These are phyloP conservation scores for Microchirus variegatus DNA, from an alignment of 2,797 vertebrate species.

Conservation along the genomic window DNA sequence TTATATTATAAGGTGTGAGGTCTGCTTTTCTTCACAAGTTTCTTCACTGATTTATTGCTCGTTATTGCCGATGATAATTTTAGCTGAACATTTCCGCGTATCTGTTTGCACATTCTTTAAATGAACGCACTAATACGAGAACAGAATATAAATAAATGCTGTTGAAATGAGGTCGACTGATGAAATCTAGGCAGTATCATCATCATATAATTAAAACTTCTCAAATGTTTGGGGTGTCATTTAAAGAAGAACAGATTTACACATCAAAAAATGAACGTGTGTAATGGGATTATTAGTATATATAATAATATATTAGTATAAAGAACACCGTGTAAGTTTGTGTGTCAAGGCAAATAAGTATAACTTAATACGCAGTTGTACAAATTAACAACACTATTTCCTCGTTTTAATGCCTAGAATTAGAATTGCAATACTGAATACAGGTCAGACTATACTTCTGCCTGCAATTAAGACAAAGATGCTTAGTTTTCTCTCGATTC, in stretches of 20 bases:
- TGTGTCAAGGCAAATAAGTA: too few species aligned
- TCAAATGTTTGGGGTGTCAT: too few species aligned
- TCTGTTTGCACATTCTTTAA: conserved; percentile 16
- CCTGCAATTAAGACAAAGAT: conserved; percentile 21
- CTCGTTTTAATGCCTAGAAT: conserved; percentile 9
- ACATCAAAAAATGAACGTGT: conserved; percentile 8
- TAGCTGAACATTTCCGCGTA: conserved; percentile 1
- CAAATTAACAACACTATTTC: conserved; percentile 22
- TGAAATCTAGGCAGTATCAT: conserved; percentile 5
- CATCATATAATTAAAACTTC: too few species aligned
- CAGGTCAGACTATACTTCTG: conserved; percentile 22
- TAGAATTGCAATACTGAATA: conserved; percentile 17
- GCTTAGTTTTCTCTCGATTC: too few species aligned
- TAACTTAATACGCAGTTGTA: conserved; percentile 21
- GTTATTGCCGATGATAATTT: conserved; percentile 34
- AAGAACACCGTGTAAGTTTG: too few species aligned
- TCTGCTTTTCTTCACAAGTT: too few species aligned
- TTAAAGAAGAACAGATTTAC: not conserved
- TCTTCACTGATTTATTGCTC: conserved; percentile 33
- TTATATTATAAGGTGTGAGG: too few species aligned
- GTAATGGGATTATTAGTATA: conserved; percentile 16
- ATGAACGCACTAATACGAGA: conserved; percentile 17
- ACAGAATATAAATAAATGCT: conserved; percentile 11
- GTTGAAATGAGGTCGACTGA: conserved; percentile 8
- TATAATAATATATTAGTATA: too few species aligned